Conservation (phyloP, 2,888 invertebrate species). For the Aromia moschata region DNA sequence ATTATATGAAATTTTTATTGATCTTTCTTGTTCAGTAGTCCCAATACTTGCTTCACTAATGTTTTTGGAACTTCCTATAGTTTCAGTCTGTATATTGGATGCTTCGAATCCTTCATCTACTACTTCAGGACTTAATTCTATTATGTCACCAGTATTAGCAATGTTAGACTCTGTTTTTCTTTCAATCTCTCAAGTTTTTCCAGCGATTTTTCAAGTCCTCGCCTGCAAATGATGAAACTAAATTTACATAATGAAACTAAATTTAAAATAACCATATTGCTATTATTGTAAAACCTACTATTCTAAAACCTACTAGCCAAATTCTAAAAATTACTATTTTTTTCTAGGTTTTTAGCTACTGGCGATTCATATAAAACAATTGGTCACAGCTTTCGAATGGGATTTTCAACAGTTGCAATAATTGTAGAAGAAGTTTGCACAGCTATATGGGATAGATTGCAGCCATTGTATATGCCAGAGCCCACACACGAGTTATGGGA, state of each 20-base stretch:
- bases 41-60: not conserved
- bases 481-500: slow-evolving; percentile 10
- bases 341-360: slow-evolving; percentile 21
- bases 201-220: slow-evolving; percentile 2
- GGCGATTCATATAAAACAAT: slow-evolving; percentile 21
- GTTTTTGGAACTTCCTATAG: not conserved
- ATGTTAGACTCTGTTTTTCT: not conserved
- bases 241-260: not conserved
- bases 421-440: slow-evolving; percentile 23
- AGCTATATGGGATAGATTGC: slow-evolving; percentile 10
- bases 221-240: slow-evolving; percentile 6
- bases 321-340: not conserved
- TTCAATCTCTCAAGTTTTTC: slow-evolving; percentile 9
- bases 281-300: not conserved
- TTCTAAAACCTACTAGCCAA: slow-evolving; percentile 5
- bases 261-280: not conserved
- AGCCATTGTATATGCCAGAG: slow-evolving; percentile 17
- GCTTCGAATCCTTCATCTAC: not conserved
- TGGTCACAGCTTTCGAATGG: slow-evolving; percentile 10
- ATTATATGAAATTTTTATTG: not conserved
- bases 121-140: not conserved
- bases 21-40: slow-evolving; percentile 3
- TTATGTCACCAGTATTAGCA: not conserved
- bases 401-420: slow-evolving; percentile 23
- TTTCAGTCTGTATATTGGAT: not conserved